Conservation (phyloP, 2,113 vertebrate species). For the Dasyprocta punctata region DNA sequence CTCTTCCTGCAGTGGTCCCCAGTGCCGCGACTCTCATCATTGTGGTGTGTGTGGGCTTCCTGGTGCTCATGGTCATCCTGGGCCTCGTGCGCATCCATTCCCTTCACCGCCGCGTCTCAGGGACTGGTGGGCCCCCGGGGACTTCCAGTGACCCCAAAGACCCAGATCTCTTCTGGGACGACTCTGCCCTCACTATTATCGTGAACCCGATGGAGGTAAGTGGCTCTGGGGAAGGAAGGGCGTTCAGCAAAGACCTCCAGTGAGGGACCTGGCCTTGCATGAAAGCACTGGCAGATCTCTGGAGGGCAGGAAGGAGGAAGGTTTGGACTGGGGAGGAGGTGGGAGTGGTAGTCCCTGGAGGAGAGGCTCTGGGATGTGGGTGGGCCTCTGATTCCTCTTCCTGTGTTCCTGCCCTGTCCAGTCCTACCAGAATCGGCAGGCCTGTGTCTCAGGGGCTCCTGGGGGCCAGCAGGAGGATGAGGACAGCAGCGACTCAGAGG, state of each 20-base stretch:
- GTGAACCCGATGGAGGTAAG: constrained; percentile 99
- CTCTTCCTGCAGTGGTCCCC: constrained; percentile 90
- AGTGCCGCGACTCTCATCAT: constrained; percentile 98
- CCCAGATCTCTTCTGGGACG: constrained; percentile 94
- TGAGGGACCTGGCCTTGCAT: not conserved
- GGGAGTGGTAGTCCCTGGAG: not conserved
- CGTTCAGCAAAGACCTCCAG: not conserved
- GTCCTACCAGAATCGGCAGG: constrained; percentile 88
- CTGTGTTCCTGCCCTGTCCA: not conserved
- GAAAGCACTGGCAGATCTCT: not conserved
- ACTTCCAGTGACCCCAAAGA: constrained; percentile 88
- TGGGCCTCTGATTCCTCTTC: fast-evolving
- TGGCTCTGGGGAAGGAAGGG: not conserved
- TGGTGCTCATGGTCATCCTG: constrained; percentile 97
- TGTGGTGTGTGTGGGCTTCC: constrained; percentile 97
- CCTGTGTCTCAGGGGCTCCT: constrained; percentile 67
- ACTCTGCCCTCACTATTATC: constrained; percentile 98
- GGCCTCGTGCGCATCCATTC: constrained; percentile 97
- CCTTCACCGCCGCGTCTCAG: constrained; percentile 89
- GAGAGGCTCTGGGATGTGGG: not conserved
- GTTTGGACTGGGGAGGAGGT: not conserved
- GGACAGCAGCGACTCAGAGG: constrained; percentile 93
- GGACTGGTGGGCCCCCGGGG: constrained; percentile 55
- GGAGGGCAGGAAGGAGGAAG: not conserved
- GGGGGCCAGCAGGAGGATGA: constrained; percentile 86